A percentile compares a stretch with the other conserved stretches of the same genome.
Conservation (phyloP, 2,888 invertebrate genomes). For the Xanthia togata region DNA sequence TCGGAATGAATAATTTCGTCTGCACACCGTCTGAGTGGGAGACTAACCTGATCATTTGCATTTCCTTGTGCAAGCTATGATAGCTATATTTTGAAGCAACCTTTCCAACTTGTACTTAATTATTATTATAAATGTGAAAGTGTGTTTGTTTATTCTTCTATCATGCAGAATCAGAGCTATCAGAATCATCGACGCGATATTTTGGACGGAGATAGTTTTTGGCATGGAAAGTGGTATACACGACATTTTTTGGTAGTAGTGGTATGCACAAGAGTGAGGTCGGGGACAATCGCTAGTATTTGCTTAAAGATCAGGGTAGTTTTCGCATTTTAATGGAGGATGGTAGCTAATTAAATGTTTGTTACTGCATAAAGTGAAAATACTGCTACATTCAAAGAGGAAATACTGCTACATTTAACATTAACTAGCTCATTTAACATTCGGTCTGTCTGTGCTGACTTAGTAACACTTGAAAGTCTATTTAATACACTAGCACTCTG, state of each 20-base stretch:
- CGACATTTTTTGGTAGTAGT: background rate
- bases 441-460: background rate
- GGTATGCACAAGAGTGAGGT: too few relatives aligned
- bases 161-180: background rate
- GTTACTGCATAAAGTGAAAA: constrained; percentile 21
- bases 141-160: background rate
- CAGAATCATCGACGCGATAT: background rate
- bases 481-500: background rate
- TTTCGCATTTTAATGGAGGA: too few relatives aligned
- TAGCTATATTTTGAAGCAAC: background rate
- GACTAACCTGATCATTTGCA: constrained; percentile 66
- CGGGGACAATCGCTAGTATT: background rate
- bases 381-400: background rate
- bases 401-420: constrained; percentile 1
- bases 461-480: background rate
- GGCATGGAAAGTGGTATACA: too few relatives aligned
- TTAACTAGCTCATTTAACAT: background rate
- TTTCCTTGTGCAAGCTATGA: constrained; percentile 51
- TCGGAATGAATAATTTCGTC: constrained; percentile 80
- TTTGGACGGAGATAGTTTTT: background rate
- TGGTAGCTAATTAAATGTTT: constrained; percentile 12
- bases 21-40: constrained; percentile 64
- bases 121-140: background rate
- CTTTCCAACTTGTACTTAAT: background rate
- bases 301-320: background rate